Base-by-base conservation (phyloP, 2,113 vertebrate species). In the Tragelaphus scriptus region DNA sequence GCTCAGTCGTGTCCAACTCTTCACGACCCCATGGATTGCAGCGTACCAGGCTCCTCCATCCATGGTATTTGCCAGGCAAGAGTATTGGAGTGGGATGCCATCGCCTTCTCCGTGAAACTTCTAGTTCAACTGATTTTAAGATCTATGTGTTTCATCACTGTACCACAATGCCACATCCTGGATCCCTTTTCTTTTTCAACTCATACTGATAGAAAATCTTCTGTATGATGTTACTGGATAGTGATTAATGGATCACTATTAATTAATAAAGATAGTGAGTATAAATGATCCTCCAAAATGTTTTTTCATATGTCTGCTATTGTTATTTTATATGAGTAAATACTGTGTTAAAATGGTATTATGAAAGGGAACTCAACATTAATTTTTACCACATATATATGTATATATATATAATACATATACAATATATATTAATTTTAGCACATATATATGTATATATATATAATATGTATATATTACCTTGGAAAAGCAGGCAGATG, bases 11-110 rank as follows among this genome's bases (percentile, higher is more conserved):
- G 26, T 61, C 59, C 4, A 1, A 28, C 59, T 61, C 26, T 61
- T 28, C 5, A 0, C 0, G 26, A 61, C 11, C 26, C 25, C 2
- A 28, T 13, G 26, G 26, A 61, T 1, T 61, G 59, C 12, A 28
- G 26, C 5, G 26, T 2, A 61, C 59, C 59, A 30, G 26, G 26
- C 26, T 61, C 26, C 26, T 30, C 59, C 12, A 0, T 61, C 26
- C 1, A 61, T 61, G 59, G 59, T 12, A 61, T 61, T 61, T 61
- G 1, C 26, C 26, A 61, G 26, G 59, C 59, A 61, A 61, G 59
- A 30, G 12, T 30, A 61, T 26, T 61, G 26, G 26, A 61, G 59
- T 61, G 26, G 59, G 59, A 6, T 61, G 26, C 26, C 26, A 30
- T 61, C 1, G 13, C 59, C 59, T 61, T 14, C 59, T 61, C 26